A percentile compares a stretch with the other conserved stretches of the same genome.
Evolutionary conservation across 1,140 invertebrate species (phyloP).

Genomic region (Lucilia sericata): DNA sequence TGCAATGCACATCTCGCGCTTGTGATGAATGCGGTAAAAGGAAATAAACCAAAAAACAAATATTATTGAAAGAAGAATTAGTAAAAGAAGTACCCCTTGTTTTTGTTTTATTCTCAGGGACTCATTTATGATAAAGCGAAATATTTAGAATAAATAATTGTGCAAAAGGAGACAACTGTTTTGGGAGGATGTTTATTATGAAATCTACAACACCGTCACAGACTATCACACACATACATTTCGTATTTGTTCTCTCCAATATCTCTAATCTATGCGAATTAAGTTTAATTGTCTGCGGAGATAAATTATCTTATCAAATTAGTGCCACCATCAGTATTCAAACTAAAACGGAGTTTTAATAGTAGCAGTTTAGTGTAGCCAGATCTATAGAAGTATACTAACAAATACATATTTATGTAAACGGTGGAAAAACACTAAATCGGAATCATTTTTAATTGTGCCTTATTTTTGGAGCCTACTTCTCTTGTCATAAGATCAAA

Average conservation of each 20-base stretch:
- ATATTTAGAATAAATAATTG: not conserved
- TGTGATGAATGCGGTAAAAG: conserved; percentile 11
- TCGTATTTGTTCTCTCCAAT: not conserved
- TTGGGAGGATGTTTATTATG: not conserved
- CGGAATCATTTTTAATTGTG: no score
- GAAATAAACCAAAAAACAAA: not conserved
- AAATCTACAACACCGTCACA: not conserved
- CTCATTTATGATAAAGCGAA: not conserved
- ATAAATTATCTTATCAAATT: conserved; percentile 29
- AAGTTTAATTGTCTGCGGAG: conserved; percentile 1
- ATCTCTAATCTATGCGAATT: conserved; percentile 1
- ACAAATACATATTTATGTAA: no score
- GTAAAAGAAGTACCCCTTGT: not conserved
- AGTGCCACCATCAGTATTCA: not conserved
- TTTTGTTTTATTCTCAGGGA: conserved; percentile 16
- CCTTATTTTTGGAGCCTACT: no score
- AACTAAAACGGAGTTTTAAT: no score
- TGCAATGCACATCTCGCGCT: not conserved
- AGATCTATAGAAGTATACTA: no score
- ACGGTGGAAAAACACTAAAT: no score
- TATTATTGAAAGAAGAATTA: not conserved
- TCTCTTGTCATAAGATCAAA: no score
- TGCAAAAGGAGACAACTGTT: conserved; percentile 7
- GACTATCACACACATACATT: not conserved
- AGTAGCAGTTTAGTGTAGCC: no score